Evolutionary conservation across 2,888 invertebrate genomes (phyloP), one percentile per base, ranked within the genome.

Genomic region (Autographa gamma): DNA sequence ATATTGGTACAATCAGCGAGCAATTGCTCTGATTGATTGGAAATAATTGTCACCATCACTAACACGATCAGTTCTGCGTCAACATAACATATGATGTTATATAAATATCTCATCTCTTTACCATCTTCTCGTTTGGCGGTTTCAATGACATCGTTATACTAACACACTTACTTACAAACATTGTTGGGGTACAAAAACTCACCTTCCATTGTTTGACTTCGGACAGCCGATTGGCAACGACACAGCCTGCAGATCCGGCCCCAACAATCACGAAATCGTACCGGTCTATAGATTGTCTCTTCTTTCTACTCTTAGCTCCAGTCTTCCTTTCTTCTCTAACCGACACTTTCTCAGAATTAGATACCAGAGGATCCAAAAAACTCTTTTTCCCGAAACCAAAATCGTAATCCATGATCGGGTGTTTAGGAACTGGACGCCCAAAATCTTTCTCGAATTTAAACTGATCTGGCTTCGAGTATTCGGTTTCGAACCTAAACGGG

Each of bases 231-330:
- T 96, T 97, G 0, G 97, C 97, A 19, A 97, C 85, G 38, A 97
- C 97, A 85, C 97, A 97, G 0, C 97, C 97, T 0, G 97, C 97
- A 8, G 97, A 97, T 0, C 97, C 97, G 0, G 96, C 97, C 19
- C 97, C 97, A 52, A 97, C 96, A 64, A 97, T 91, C 68, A 97
- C 96, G 79, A 97, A 97, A 82, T 97, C 97, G 84, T 92, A 96
- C 60, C 95, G 93, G 77, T 95, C 93, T 58, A 84, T 64, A 7
- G 80, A 73, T 1, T 89, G 86, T 32, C 92, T 91, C 73, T 86
- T 93, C 58, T 76, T 89, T 58, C 91, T 87, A 5, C 68, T 86
- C 58, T 81, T 89, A 14, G 66, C 80, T 52, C 73, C 81, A 34
- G 80, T 80, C 58, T 84, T 83, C 67, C 86, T 83, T 3, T 72